Base-by-base conservation (phyloP, 2,888 invertebrate genomes). In the Agriopis aurantiaria region DNA sequence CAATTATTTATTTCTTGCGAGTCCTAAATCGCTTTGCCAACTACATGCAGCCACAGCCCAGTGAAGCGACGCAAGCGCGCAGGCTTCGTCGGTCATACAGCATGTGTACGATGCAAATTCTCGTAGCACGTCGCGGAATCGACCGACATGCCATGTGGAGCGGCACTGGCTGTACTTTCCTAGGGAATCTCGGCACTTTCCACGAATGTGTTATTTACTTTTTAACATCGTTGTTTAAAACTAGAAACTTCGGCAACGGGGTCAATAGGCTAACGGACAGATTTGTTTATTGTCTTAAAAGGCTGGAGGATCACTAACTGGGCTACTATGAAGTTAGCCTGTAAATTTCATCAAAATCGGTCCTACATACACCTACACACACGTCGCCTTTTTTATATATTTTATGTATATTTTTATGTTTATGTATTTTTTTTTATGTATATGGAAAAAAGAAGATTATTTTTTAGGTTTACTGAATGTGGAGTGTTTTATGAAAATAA, bases 111-210 rank as follows among this genome's bases (percentile, higher is more conserved):
- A 88, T 91, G 88, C 88, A 89, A 88, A 89, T 86, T 80, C 79
- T 81, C 80, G 79, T 76, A 80, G 78, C 82, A 79, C 77, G 73
- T 76, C 74, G 75, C 78, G 79, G 78, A 77, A 77, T 76, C 88
- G 92, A 75, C 91, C 92, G 89, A 91, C 85, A 91, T 94, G 88
- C 87, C 92, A 93, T 92, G 80, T 93, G 89, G 93, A 94, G 91
- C 93, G 93, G 84, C 88, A 91, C 92, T 83, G 72, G 75, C 82
- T 85, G 85, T 83, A 89, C 90, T 92, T 92, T 92, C 90, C 84
- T 90, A 91, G 87, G 88, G 88, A 88, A 87, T 67, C 62, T 66
- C 84, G 84, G 82, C 84, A 87, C 90, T 90, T 90, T 89, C 89
- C 80, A 88, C 86, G 79, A 78, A 68, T 66, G 59, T 69, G 74